Conservation (phyloP, 1,140 invertebrate genomes). For the Luehdorfia chinensis region DNA sequence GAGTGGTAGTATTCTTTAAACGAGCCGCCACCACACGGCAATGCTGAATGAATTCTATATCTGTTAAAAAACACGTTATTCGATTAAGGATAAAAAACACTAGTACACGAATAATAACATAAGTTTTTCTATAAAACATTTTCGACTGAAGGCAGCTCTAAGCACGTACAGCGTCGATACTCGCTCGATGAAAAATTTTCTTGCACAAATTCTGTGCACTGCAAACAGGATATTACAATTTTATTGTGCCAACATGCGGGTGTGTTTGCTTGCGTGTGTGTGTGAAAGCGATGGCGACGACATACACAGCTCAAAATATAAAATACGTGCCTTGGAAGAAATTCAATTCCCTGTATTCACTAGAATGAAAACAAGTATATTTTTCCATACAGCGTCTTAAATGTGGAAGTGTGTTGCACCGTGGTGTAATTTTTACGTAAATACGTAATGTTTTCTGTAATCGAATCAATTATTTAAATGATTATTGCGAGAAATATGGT, state of each 20-base stretch:
- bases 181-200: background rate
- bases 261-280: background rate
- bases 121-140: too few relatives aligned
- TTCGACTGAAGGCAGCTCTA: too few relatives aligned
- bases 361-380: conserved; percentile 11
- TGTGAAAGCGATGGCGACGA: background rate
- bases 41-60: too few relatives aligned
- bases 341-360: conserved; percentile 11
- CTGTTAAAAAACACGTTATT: too few relatives aligned
- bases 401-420: background rate
- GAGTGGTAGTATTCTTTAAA: too few relatives aligned
- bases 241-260: conserved; percentile 1
- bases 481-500: too few relatives aligned
- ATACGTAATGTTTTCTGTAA: too few relatives aligned
- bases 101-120: too few relatives aligned
- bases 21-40: too few relatives aligned
- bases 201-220: conserved; percentile 9
- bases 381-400: conserved; percentile 9
- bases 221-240: conserved; percentile 7
- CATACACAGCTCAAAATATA: conserved; percentile 3
- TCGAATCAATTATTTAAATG: too few relatives aligned
- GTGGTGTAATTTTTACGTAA: background rate
- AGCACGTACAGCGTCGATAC: too few relatives aligned
- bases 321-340: background rate
- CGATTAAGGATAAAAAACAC: too few relatives aligned